These are phyloP conservation scores for Saccostrea cuccullata DNA, from an alignment of 1,140 invertebrate species.

Conservation along the genomic window DNA sequence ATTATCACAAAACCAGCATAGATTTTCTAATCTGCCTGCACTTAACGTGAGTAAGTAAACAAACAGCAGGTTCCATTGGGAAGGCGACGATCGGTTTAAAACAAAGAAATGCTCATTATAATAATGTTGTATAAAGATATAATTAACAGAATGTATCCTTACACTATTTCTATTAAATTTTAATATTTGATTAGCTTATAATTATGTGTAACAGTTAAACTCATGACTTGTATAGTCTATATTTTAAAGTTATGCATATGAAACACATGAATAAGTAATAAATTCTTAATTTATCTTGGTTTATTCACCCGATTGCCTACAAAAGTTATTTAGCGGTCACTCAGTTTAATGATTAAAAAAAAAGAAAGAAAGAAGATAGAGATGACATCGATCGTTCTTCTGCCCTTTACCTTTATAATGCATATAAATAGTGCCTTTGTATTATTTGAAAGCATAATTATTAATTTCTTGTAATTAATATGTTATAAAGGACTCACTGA, in stretches of 20 bases:
- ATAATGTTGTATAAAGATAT: neutral
- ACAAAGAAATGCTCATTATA: neutral
- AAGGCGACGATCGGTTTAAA: neutral
- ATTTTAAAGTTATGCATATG: neutral
- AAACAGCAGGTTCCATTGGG: neutral
- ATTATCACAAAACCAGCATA: neutral
- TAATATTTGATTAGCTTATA: neutral
- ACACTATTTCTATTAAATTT: neutral
- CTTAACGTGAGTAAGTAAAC: neutral
- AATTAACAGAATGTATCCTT: neutral
- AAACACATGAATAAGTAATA: neutral
- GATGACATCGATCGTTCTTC: neutral
- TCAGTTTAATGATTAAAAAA: too few species aligned
- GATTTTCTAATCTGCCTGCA: constrained; percentile 9
- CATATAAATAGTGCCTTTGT: too few species aligned
- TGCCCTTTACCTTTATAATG: too few species aligned
- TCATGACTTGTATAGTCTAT: neutral
- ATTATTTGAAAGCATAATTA: too few species aligned
- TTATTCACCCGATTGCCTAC: neutral
- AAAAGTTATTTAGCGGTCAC: neutral
- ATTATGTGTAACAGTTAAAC: too few species aligned
- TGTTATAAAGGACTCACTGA: too few species aligned
- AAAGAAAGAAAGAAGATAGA: neutral
- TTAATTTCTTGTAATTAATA: too few species aligned
- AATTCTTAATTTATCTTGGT: neutral